Evolutionary conservation across 64 coral and sea anemone genomes (phyloP).

Genomic region (Astreopora myriophthalma): DNA sequence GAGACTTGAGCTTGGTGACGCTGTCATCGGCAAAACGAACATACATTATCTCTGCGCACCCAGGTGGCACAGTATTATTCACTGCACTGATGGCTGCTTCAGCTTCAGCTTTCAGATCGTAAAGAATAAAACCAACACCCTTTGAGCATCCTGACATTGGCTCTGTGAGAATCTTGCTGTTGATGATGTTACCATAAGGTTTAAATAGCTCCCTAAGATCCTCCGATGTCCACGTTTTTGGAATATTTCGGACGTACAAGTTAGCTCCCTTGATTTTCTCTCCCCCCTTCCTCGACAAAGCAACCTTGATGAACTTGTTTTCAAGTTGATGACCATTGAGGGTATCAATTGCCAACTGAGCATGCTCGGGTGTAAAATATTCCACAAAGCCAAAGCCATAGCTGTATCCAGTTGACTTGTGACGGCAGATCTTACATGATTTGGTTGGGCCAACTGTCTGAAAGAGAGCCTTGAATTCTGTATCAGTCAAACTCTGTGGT

Average conservation of each 20-base stretch:
- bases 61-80: constrained; percentile 69
- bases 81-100: constrained; percentile 66
- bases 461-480: constrained; percentile 77
- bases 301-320: constrained; percentile 85
- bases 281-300: constrained; percentile 78
- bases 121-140: constrained; percentile 86
- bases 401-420: constrained; percentile 81
- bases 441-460: constrained; percentile 70
- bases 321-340: constrained; percentile 69
- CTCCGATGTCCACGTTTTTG: constrained; percentile 54
- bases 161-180: constrained; percentile 73
- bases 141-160: constrained; percentile 63
- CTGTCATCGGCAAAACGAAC: constrained; percentile 90
- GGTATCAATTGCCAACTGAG: constrained; percentile 75
- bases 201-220: constrained; percentile 64
- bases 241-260: constrained; percentile 78
- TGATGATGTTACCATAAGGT: constrained; percentile 74
- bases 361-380: constrained; percentile 83
- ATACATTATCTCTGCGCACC: constrained; percentile 50
- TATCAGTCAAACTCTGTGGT: constrained; percentile 78
- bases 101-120: constrained; percentile 73
- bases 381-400: constrained; percentile 94
- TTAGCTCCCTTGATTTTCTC: constrained; percentile 84
- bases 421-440: constrained; percentile 81
- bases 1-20: constrained; percentile 54